Percentiles rank a stretch among this genome's conserved stretches.
These are phyloP conservation scores for Vulpes lagopus DNA, from an alignment of 2,113 vertebrate genomes.

Conservation along the genomic window DNA sequence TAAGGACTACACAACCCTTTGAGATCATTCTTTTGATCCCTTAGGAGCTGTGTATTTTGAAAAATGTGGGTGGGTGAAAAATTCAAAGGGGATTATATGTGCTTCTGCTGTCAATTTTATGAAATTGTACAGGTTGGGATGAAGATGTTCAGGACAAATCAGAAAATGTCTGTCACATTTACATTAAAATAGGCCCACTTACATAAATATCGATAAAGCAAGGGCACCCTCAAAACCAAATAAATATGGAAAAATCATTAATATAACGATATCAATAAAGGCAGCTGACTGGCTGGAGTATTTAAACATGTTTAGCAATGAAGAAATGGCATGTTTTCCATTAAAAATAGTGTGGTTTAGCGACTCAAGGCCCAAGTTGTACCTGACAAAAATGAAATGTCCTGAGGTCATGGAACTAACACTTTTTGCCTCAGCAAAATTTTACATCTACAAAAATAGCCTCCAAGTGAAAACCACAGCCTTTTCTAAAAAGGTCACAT, in stretches of 20 bases:
- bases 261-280: neutral
- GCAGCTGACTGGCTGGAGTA: neutral
- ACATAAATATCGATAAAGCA: neutral
- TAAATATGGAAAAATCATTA: neutral
- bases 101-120: neutral
- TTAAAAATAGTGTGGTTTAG: neutral
- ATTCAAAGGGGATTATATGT: neutral
- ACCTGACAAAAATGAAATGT: constrained; percentile 18
- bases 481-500: neutral
- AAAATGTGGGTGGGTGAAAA: neutral
- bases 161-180: neutral
- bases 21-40: neutral
- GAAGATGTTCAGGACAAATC: neutral
- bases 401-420: neutral
- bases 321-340: neutral
- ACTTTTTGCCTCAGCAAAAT: constrained; percentile 16
- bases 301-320: constrained; percentile 19
- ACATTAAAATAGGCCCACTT: neutral
- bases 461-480: neutral
- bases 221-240: neutral
- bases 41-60: neutral
- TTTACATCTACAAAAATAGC: neutral
- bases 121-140: neutral
- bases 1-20: neutral
- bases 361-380: neutral